These are phyloP conservation scores for Platysternon megacephalum DNA, from an alignment of 2,113 vertebrate species.

Conservation along the genomic window DNA sequence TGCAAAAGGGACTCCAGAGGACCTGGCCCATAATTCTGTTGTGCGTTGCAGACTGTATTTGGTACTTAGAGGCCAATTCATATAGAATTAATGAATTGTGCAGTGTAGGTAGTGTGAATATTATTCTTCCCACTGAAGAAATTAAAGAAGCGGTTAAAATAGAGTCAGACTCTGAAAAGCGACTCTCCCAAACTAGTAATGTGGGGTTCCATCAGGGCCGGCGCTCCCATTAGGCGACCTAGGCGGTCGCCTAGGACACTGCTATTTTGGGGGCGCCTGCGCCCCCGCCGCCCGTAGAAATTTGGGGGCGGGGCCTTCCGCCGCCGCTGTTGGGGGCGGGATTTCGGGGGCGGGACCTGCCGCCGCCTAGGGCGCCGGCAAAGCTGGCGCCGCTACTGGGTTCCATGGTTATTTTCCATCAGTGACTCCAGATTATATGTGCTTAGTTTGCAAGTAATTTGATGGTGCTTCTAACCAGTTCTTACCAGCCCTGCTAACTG, in stretches of 20 bases:
- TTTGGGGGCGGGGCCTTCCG: too few species aligned
- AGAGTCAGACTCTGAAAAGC: neutral
- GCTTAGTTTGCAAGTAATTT: neutral
- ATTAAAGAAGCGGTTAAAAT: neutral
- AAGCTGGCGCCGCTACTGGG: too few species aligned
- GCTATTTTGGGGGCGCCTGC: too few species aligned
- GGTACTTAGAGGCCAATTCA: neutral
- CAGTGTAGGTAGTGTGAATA: neutral
- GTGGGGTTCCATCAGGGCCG: neutral
- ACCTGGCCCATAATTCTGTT: neutral
- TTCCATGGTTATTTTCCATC: neutral
- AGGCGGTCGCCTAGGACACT: too few species aligned
- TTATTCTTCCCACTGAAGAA: neutral
- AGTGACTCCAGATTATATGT: neutral
- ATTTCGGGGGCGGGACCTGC: too few species aligned
- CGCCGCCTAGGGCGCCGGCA: too few species aligned
- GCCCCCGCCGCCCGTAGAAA: too few species aligned
- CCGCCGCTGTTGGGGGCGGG: too few species aligned
- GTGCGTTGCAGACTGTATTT: neutral
- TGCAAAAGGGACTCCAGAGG: neutral
- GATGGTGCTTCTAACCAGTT: neutral
- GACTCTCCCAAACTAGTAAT: neutral
- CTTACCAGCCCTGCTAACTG: neutral
- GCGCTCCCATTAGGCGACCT: too few species aligned
- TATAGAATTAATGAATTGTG: neutral